Evolutionary conservation across 2,888 invertebrate genomes (phyloP).

Genomic region (Noctua janthina): DNA sequence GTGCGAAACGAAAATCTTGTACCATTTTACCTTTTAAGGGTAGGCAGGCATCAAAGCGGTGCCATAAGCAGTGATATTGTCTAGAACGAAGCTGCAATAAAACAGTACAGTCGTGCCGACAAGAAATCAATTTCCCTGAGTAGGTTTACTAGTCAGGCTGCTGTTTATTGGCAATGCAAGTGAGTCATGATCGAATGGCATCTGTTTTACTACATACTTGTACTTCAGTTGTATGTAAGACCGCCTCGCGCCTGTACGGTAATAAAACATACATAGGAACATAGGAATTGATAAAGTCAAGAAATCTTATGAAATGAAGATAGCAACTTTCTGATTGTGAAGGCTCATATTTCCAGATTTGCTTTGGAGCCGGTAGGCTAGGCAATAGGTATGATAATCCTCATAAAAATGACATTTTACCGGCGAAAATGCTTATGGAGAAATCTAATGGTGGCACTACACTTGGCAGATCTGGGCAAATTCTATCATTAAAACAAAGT

Average conservation of each 20-base stretch:
- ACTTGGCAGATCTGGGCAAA: too few species aligned
- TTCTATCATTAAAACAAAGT: too few species aligned
- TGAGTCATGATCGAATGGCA: slow-evolving; percentile 39
- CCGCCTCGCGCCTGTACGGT: neutral
- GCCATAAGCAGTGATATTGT: slow-evolving; percentile 36
- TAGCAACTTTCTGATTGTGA: too few species aligned
- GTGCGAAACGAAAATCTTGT: slow-evolving; percentile 15
- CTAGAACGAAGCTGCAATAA: slow-evolving; percentile 41
- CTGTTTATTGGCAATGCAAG: slow-evolving; percentile 30
- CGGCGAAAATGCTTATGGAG: too few species aligned
- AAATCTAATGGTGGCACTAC: too few species aligned
- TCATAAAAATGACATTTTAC: too few species aligned
- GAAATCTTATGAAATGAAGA: neutral
- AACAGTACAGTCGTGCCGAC: slow-evolving; percentile 44
- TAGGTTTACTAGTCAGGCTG: slow-evolving; percentile 39
- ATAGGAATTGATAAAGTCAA: neutral
- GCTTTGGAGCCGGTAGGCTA: too few species aligned
- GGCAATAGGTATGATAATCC: too few species aligned
- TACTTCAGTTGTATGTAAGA: neutral
- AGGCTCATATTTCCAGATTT: too few species aligned
- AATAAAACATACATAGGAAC: neutral
- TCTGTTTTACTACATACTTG: slow-evolving; percentile 28
- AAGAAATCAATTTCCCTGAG: slow-evolving; percentile 45
- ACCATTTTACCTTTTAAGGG: slow-evolving; percentile 33
- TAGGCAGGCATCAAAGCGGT: slow-evolving; percentile 30